A percentile compares a stretch with the other conserved stretches of the same genome.
Conservation (phyloP, 1,140 invertebrate genomes). For the Protaetia brevitarsis region DNA sequence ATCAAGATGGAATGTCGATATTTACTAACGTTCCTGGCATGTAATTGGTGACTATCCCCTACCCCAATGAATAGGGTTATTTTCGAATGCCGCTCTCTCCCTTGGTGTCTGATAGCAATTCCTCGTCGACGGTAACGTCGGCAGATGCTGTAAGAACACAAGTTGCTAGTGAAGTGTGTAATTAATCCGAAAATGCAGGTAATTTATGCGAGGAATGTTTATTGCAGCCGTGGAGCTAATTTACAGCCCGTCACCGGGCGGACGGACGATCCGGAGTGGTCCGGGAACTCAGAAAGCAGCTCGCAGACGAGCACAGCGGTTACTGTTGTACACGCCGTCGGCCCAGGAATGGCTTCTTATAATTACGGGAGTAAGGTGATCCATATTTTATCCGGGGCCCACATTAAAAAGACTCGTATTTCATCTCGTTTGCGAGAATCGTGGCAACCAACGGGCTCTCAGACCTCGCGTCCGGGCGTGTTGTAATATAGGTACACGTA, state of each 20-base stretch:
- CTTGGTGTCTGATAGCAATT: slow-evolving; percentile 1
- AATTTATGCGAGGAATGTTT: slow-evolving; percentile 51
- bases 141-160: slow-evolving; percentile 29
- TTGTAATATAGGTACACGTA: too few species aligned
- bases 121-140: neutral
- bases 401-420: slow-evolving; percentile 18
- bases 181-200: slow-evolving; percentile 52
- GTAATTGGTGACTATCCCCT: too few species aligned
- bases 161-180: slow-evolving; percentile 47
- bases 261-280: slow-evolving; percentile 30
- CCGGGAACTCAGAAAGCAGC: neutral
- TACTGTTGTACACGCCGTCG: neutral
- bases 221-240: slow-evolving; percentile 49
- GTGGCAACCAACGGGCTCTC: neutral
- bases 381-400: slow-evolving; percentile 21
- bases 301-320: too few species aligned
- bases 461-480: too few species aligned
- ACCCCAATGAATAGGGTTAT: too few species aligned
- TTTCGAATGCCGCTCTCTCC: neutral
- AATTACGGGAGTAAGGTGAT: slow-evolving; percentile 23
- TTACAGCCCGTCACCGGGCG: slow-evolving; percentile 48
- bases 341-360: slow-evolving; percentile 20
- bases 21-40: too few species aligned
- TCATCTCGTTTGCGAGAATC: slow-evolving; percentile 20
- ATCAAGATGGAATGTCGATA: too few species aligned